phyloP scores from a whole-genome alignment of 2,113 vertebrate species.

The Spea multiplicata region DNA sequence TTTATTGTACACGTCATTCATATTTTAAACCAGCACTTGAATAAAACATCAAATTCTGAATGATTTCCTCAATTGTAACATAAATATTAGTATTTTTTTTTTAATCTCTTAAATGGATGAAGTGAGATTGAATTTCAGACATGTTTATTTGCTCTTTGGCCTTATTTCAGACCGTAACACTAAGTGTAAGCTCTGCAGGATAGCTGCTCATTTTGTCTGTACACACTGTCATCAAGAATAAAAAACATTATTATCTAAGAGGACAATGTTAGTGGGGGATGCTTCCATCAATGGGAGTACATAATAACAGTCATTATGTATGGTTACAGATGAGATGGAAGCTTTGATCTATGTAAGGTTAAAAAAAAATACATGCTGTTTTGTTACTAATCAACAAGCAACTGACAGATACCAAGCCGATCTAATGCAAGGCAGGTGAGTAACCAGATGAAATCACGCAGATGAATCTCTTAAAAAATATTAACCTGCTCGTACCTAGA shows the following conservation, averaged over 20 bases:
- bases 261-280: constrained; percentile 13
- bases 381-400: constrained; percentile 20
- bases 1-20: too few relatives aligned
- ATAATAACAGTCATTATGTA: constrained; percentile 29
- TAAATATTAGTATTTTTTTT: too few relatives aligned
- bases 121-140: neutral
- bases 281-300: constrained; percentile 29
- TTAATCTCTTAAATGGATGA: neutral
- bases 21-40: too few relatives aligned
- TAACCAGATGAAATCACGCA: constrained; percentile 1
- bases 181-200: neutral
- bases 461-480: neutral
- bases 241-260: constrained; percentile 5
- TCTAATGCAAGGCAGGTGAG: constrained; percentile 17
- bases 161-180: neutral
- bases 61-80: neutral
- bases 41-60: too few relatives aligned
- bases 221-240: neutral
- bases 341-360: constrained; percentile 38
- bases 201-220: neutral
- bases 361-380: constrained; percentile 30
- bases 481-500: neutral
- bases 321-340: constrained; percentile 29
- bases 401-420: constrained; percentile 13
- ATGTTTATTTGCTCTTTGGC: neutral